These are phyloP conservation scores for Microdon myrmicae DNA, from an alignment of 2,888 invertebrate genomes.

Conservation along the genomic window DNA sequence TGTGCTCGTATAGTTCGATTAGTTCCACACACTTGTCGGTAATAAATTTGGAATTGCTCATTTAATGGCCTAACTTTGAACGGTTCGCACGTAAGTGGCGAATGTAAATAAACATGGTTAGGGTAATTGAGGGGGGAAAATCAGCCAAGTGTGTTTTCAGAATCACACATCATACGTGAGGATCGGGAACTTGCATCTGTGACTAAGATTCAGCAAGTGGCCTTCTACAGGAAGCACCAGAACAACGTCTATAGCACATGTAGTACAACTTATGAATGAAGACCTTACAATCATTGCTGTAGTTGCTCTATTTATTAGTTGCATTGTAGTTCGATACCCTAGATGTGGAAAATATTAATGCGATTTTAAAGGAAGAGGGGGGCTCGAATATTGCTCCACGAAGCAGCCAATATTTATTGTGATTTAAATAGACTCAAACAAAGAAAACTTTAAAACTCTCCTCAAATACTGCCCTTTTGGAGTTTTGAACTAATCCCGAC, in stretches of 20 bases:
- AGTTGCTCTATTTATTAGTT: background rate
- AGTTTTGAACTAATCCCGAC: too few species aligned
- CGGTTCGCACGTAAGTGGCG: conserved; percentile 10
- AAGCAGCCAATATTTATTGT: conserved; percentile 29
- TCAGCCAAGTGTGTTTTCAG: conserved; percentile 7
- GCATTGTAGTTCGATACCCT: conserved; percentile 21
- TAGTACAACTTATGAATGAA: conserved; percentile 42
- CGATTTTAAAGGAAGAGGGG: conserved; percentile 11
- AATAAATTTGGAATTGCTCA: conserved; percentile 36
- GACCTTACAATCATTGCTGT: conserved; percentile 21
- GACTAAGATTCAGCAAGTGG: conserved; percentile 44
- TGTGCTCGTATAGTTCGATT: conserved; percentile 35
- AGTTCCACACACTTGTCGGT: conserved; percentile 46
- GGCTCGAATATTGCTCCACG: conserved; percentile 24
- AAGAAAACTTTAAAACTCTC: background rate
- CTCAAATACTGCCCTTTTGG: background rate
- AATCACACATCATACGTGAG: conserved; percentile 38
- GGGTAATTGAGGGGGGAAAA: conserved; percentile 13
- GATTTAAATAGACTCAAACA: too few species aligned
- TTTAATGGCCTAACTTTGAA: conserved; percentile 33
- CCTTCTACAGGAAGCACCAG: conserved; percentile 31
- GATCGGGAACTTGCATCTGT: conserved; percentile 42
- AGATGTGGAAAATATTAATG: conserved; percentile 37
- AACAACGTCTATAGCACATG: conserved; percentile 13
- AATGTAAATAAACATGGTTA: conserved; percentile 21